These are phyloP conservation scores for Cepaea hortensis DNA, from an alignment of 2,888 invertebrate genomes.

Conservation along the genomic window DNA sequence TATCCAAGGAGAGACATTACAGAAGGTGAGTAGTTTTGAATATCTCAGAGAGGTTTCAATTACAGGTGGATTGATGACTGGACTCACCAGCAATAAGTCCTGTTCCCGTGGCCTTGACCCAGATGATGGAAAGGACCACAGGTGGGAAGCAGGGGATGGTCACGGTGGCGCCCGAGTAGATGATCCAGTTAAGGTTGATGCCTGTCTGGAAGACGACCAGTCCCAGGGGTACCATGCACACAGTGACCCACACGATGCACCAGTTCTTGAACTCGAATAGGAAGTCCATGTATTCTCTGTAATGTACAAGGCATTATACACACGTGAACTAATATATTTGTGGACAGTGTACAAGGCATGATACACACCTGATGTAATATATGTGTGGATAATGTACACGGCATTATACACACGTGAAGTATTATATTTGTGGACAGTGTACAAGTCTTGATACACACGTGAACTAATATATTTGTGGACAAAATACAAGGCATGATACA, in stretches of 20 bases:
- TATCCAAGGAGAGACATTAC: no score
- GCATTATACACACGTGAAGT: no score
- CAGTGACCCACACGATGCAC: conserved; percentile 72
- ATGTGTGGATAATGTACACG: no score
- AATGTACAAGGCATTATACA: not conserved
- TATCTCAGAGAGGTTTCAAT: no score
- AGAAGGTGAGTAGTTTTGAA: no score
- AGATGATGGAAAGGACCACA: conserved; percentile 70
- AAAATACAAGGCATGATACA: no score
- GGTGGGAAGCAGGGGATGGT: conserved; percentile 73
- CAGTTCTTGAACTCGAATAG: conserved; percentile 72
- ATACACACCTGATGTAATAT: no score
- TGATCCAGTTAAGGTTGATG: conserved; percentile 74
- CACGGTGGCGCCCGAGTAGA: conserved; percentile 73
- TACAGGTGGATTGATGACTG: not conserved
- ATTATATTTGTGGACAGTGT: no score
- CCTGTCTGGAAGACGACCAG: conserved; percentile 70
- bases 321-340: not conserved
- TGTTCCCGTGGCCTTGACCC: conserved; percentile 71
- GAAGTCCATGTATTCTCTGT: conserved; percentile 60
- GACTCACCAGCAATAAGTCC: conserved; percentile 66
- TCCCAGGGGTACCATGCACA: conserved; percentile 72
- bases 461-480: no score
- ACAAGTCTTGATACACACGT: no score
- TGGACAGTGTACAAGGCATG: not conserved